A percentile compares a stretch with the other conserved stretches of the same genome.
Evolutionary conservation across 2,797 vertebrate genomes (phyloP).

Genomic region (Bradypus variegatus): DNA sequence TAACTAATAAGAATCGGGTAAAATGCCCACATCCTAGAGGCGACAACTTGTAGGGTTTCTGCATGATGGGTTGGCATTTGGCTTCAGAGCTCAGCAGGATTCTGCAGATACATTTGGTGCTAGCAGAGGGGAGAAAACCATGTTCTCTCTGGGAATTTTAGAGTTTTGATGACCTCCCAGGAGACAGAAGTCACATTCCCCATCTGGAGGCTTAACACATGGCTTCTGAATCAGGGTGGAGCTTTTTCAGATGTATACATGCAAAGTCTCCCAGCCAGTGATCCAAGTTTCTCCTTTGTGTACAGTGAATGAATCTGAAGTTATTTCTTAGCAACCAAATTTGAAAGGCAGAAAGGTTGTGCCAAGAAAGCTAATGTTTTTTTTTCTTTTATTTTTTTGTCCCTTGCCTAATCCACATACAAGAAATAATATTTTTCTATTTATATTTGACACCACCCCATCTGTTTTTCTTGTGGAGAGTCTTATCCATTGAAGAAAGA

Average conservation of each 20-base stretch:
- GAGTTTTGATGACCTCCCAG: not conserved
- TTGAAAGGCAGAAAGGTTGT: not conserved
- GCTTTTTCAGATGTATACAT: not conserved
- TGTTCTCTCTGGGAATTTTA: not conserved
- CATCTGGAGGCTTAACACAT: conserved; percentile 15
- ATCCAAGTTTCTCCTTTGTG: not conserved
- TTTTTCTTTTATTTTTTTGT: not conserved
- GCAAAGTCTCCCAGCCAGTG: not conserved
- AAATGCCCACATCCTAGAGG: not conserved
- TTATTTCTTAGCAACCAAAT: conserved; percentile 38
- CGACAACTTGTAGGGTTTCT: not conserved
- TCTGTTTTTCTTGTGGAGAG: conserved; percentile 11
- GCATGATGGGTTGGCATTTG: not conserved
- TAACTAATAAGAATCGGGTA: not conserved
- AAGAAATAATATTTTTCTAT: conserved; percentile 52
- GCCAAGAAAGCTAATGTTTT: conserved; percentile 10
- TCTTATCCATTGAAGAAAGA: conserved; percentile 4
- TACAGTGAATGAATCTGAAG: not conserved
- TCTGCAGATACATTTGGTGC: not conserved
- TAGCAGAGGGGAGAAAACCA: not conserved
- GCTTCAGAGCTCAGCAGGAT: not conserved
- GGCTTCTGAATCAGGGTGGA: conserved; percentile 29
- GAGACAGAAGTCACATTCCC: not conserved
- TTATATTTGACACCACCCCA: conserved; percentile 27
- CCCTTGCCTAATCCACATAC: not conserved